Percentiles rank a stretch among this genome's conserved stretches.
These are phyloP conservation scores for Chamaetylas fuelleborni DNA, from an alignment of 2,113 vertebrate species.

Conservation along the genomic window DNA sequence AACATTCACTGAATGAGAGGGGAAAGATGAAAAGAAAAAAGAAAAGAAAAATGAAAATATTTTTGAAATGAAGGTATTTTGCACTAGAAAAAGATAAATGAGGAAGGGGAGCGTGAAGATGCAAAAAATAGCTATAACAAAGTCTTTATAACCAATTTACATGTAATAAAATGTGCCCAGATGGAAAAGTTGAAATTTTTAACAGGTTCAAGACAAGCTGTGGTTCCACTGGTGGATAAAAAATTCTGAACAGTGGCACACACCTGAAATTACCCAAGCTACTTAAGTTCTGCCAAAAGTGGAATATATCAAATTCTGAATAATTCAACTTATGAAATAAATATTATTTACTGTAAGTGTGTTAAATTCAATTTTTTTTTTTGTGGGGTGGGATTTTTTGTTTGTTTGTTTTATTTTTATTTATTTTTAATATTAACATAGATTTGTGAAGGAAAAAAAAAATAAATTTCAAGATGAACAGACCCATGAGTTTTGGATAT, in stretches of 20 bases:
- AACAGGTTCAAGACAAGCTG: background rate
- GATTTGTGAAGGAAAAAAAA: background rate
- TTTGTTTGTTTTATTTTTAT: background rate
- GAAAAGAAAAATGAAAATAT: rapidly evolving
- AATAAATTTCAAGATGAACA: background rate
- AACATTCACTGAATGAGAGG: background rate
- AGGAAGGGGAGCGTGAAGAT: rapidly evolving
- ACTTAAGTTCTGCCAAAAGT: background rate
- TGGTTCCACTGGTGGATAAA: background rate
- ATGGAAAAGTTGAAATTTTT: background rate
- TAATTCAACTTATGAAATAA: background rate
- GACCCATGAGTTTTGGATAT: background rate
- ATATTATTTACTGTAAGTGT: background rate
- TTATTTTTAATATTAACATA: background rate
- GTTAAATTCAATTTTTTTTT: background rate
- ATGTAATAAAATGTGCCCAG: background rate
- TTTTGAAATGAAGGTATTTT: background rate
- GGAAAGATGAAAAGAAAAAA: background rate
- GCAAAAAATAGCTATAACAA: background rate
- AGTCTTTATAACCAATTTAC: background rate
- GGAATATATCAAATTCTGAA: background rate
- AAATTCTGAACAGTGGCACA: background rate
- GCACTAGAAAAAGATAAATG: background rate
- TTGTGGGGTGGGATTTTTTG: rapidly evolving
- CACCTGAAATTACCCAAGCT: background rate